phyloP scores from a whole-genome alignment of 2,113 vertebrate genomes.

The Cyprinodon brontotheroides region DNA sequence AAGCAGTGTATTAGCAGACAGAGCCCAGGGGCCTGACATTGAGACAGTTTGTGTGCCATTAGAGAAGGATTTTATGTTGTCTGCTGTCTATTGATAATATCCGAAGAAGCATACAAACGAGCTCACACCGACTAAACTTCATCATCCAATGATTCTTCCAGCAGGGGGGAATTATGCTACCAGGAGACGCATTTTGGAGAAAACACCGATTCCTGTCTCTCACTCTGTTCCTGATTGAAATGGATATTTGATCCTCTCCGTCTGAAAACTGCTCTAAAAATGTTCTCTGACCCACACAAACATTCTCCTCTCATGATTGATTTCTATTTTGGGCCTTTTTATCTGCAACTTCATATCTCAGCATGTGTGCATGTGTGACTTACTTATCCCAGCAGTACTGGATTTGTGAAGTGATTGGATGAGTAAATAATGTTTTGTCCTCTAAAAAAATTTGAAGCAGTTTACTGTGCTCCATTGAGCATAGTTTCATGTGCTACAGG shows the following conservation, averaged over 20 bases:
- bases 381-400: slow-evolving; percentile 28
- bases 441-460: slow-evolving; percentile 15
- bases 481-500: slow-evolving; percentile 1
- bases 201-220: slow-evolving; percentile 35
- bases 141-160: slow-evolving; percentile 46
- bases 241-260: slow-evolving; percentile 32
- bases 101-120: slow-evolving; percentile 9
- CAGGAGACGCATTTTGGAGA: slow-evolving; percentile 39
- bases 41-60: slow-evolving; percentile 63
- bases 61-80: slow-evolving; percentile 49
- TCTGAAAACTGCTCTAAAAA: slow-evolving; percentile 31
- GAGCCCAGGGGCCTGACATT: slow-evolving; percentile 51
- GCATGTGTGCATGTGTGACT: slow-evolving; percentile 54
- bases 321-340: slow-evolving; percentile 69
- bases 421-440: slow-evolving; percentile 28
- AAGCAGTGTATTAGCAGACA: slow-evolving; percentile 60
- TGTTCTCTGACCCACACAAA: slow-evolving; percentile 56
- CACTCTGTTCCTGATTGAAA: slow-evolving; percentile 35
- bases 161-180: slow-evolving; percentile 31
- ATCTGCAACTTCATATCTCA: slow-evolving; percentile 54
- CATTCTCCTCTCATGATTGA: slow-evolving; percentile 48
- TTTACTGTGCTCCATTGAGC: background rate
- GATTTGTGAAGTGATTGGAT: slow-evolving; percentile 43
- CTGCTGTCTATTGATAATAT: slow-evolving; percentile 27
- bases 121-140: slow-evolving; percentile 31